phyloP scores from a whole-genome alignment of 2,888 invertebrate genomes.

The Pachydiplax longipennis region DNA sequence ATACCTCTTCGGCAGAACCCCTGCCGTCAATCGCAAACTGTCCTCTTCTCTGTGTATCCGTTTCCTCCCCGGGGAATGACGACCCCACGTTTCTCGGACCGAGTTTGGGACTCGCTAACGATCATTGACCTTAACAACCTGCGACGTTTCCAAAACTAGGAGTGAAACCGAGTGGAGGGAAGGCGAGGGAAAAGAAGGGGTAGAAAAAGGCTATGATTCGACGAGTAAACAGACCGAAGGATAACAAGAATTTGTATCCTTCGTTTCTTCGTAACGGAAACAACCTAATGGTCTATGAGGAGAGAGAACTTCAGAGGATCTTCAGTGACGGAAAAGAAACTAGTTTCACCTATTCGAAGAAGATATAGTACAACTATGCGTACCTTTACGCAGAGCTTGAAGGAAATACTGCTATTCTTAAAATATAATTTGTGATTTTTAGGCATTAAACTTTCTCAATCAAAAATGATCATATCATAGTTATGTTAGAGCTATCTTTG shows the following conservation, averaged over 20 bases:
- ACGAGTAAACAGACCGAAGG: not conserved
- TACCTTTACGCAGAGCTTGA: no score
- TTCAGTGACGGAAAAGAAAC: no score
- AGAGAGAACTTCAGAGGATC: no score
- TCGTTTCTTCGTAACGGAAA: no score
- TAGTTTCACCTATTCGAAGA: no score
- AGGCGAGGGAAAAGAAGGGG: not conserved
- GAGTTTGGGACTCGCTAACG: not conserved
- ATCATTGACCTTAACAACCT: conserved; percentile 17
- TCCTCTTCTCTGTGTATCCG: not conserved
- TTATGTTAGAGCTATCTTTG: no score
- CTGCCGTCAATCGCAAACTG: not conserved
- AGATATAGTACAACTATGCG: no score
- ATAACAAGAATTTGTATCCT: not conserved
- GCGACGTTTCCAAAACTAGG: not conserved
- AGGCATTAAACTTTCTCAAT: no score
- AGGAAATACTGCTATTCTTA: no score
- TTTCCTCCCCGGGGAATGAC: not conserved
- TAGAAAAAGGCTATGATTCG: not conserved
- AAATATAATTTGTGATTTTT: no score
- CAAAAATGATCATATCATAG: no score
- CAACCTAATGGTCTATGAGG: no score
- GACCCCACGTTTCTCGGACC: not conserved
- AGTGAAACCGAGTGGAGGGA: not conserved
- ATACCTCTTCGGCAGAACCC: not conserved